A percentile compares a stretch with the other conserved stretches of the same genome.
phyloP scores from a whole-genome alignment of 2,113 vertebrate genomes.

The Sceloporus tristichus region DNA sequence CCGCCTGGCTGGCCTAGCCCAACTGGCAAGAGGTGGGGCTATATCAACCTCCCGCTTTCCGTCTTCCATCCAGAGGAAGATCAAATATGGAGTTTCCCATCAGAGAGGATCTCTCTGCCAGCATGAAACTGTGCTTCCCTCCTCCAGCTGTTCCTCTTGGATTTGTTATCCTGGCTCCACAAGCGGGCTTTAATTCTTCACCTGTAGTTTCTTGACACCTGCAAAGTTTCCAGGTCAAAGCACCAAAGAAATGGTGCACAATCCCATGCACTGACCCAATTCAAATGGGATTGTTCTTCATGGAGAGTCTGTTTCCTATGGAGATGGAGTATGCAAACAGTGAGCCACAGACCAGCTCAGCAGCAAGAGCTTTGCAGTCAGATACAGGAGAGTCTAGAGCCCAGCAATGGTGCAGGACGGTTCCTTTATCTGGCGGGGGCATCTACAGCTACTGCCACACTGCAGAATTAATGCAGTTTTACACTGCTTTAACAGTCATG shows the following conservation, averaged over 20 bases:
- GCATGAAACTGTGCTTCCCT: too few species aligned
- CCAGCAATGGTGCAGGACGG: too few species aligned
- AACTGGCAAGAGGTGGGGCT: not conserved
- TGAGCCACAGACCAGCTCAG: too few species aligned
- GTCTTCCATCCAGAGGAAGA: not conserved
- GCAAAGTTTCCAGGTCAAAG: not conserved
- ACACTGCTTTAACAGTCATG: too few species aligned
- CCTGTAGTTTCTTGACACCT: not conserved
- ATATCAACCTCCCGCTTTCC: too few species aligned
- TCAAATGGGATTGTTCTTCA: not conserved
- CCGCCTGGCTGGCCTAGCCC: accelerated
- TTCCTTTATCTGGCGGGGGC: too few species aligned
- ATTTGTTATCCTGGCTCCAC: not conserved
- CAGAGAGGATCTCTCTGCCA: not conserved
- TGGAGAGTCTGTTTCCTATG: not conserved
- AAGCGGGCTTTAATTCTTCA: not conserved
- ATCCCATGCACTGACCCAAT: not conserved
- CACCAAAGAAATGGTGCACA: accelerated
- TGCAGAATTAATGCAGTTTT: not conserved
- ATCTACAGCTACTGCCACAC: too few species aligned
- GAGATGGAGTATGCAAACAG: too few species aligned
- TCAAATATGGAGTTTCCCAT: not conserved
- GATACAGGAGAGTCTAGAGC: not conserved
- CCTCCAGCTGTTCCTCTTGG: not conserved
- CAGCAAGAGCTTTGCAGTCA: not conserved